Evolutionary conservation across 2,113 vertebrate species (phyloP), one percentile per base, ranked within the genome.

Genomic region (Solea senegalensis): DNA sequence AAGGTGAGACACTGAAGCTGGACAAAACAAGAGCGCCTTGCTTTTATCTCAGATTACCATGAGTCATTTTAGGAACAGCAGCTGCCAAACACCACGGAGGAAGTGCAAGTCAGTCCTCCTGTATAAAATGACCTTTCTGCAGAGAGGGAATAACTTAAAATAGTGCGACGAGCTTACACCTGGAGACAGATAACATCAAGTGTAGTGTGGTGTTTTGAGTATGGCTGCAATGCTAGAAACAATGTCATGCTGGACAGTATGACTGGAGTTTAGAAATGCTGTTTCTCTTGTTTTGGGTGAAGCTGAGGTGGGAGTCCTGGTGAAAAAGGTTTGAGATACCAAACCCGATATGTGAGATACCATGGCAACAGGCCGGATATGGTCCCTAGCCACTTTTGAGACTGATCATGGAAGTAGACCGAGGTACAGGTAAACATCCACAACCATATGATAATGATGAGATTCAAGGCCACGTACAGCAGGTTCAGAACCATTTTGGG

Each of bases 351-450:
- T 0, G 96, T 98, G 56, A 94, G 81, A 0, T 94, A 95, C 98
- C 98, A 99, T 7, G 88, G 93, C 28, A 92, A 52, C 52, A 99
- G 76, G 15, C 94, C 98, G 1, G 92, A 94, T 0, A 85, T 21
- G 8, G 95, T 96, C 9, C 98, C 98, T 0, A 96, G 83, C 2
- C 96, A 12, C 86, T 99, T 99, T 53, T 99, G 95, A 21, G 78
- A 89, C 1, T 89, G 65, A 62, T 95, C 65, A 8, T 99, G 98
- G 88, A 99, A 99, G 83, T 99, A 99, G 26, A 99, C 44, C 0
- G 97, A 95, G 1, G 98, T 99, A 68, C 93, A 97, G 7, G 88
- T 71, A 57, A 99, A 97, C 98, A 99, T 99, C 90, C 91, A 96
- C 65, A 97, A 65, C 97, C 98, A 99, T 3, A 97, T 74, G 8